phyloP scores from a whole-genome alignment of 2,797 vertebrate species.

The Betta splendens region DNA sequence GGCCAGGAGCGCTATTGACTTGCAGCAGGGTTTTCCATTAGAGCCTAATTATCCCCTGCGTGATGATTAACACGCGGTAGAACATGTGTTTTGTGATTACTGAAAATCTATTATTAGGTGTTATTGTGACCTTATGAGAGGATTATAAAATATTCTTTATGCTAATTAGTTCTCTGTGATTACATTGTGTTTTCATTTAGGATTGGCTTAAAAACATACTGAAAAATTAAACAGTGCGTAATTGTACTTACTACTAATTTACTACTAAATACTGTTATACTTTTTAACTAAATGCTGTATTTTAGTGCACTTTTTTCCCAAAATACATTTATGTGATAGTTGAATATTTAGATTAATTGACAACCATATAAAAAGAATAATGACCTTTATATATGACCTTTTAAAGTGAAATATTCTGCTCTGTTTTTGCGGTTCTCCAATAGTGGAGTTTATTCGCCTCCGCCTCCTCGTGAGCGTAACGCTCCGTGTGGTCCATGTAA shows the following conservation, averaged over 20 bases:
- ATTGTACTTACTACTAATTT: no score
- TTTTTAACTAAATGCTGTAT: no score
- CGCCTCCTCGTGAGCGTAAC: not conserved
- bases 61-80: not conserved
- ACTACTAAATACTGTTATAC: no score
- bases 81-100: not conserved
- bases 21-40: not conserved
- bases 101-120: not conserved
- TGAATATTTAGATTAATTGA: no score
- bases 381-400: not conserved
- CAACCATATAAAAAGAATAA: no score
- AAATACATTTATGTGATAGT: no score
- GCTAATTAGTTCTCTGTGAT: no score
- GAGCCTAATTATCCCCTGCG: not conserved
- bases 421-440: no score
- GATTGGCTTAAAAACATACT: not conserved
- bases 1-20: not conserved
- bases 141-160: not conserved
- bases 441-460: not conserved
- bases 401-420: no score
- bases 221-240: no score
- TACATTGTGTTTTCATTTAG: not conserved
- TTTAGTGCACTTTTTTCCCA: no score
- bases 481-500: not conserved
- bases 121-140: not conserved